These are phyloP conservation scores for Lordiphosa fenestrarum DNA, from an alignment of 2,888 invertebrate species.

Conservation along the genomic window DNA sequence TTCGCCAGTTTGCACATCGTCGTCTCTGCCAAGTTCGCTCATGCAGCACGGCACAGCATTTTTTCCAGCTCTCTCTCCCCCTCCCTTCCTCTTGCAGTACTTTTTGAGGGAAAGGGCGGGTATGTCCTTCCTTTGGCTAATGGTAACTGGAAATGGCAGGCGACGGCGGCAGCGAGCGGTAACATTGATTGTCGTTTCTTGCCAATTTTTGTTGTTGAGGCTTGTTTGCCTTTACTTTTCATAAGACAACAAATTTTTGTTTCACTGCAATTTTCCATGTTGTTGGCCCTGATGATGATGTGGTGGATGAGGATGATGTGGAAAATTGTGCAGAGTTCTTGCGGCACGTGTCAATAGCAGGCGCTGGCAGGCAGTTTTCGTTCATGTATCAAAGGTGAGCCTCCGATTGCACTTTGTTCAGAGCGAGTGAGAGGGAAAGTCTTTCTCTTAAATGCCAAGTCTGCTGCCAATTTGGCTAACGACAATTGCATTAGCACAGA, in stretches of 20 bases:
- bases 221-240: slow-evolving; percentile 37
- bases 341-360: slow-evolving; percentile 40
- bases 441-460: slow-evolving; percentile 1
- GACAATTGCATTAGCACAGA: slow-evolving; percentile 36
- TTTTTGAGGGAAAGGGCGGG: slow-evolving; percentile 14
- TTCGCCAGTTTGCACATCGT: slow-evolving; percentile 78
- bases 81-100: slow-evolving; percentile 11
- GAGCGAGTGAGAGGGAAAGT: slow-evolving; percentile 9
- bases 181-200: slow-evolving; percentile 55
- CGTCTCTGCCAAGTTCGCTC: slow-evolving; percentile 65
- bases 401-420: slow-evolving; percentile 10
- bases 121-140: slow-evolving; percentile 52
- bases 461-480: slow-evolving; percentile 32
- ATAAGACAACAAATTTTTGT: slow-evolving; percentile 49
- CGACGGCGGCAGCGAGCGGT: slow-evolving; percentile 39
- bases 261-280: slow-evolving; percentile 65
- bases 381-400: too few species aligned
- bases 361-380: slow-evolving; percentile 7
- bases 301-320: slow-evolving; percentile 35
- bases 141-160: slow-evolving; percentile 71
- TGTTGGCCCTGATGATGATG: slow-evolving; percentile 64
- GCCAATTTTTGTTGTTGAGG: slow-evolving; percentile 21
- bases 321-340: slow-evolving; percentile 37
- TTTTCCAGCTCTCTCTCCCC: not conserved
- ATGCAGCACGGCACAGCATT: slow-evolving; percentile 55